Conservation (phyloP, 2,113 vertebrate species). For the Dipodomys ordii region DNA sequence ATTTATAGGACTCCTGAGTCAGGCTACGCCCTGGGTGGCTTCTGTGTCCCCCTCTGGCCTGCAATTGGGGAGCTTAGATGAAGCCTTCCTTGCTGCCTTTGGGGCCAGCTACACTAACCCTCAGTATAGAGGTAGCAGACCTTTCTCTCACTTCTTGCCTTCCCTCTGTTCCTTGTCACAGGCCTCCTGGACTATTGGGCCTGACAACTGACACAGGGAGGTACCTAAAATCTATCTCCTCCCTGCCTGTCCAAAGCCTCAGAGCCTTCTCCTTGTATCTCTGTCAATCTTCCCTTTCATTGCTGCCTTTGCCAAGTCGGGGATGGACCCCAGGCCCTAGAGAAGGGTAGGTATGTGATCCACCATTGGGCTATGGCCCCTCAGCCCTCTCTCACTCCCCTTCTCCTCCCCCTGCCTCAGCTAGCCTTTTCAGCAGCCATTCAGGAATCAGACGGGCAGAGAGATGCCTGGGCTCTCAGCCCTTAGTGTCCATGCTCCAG, state of each 20-base stretch:
- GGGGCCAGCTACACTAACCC: neutral
- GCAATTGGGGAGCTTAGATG: neutral
- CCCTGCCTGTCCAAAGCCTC: neutral
- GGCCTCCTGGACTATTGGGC: neutral
- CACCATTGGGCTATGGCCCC: neutral
- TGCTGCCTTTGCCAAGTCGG: neutral
- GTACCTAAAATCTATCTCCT: neutral
- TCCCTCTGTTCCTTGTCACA: neutral
- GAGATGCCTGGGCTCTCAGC: neutral
- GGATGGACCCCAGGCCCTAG: too few species aligned
- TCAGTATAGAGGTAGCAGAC: neutral
- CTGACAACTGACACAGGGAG: too few species aligned
- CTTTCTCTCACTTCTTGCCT: neutral
- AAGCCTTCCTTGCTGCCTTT: neutral
- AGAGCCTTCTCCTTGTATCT: neutral
- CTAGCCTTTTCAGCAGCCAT: neutral
- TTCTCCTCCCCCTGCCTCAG: neutral
- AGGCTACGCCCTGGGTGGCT: neutral
- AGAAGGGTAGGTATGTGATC: too few species aligned
- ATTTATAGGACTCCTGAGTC: neutral
- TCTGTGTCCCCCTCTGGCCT: neutral
- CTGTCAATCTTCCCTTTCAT: neutral
- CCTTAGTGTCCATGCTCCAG: neutral
- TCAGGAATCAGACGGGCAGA: neutral
- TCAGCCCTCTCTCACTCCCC: neutral